Evolutionary conservation across 2,888 invertebrate species (phyloP).

Genomic region (Eupithecia tripunctaria): DNA sequence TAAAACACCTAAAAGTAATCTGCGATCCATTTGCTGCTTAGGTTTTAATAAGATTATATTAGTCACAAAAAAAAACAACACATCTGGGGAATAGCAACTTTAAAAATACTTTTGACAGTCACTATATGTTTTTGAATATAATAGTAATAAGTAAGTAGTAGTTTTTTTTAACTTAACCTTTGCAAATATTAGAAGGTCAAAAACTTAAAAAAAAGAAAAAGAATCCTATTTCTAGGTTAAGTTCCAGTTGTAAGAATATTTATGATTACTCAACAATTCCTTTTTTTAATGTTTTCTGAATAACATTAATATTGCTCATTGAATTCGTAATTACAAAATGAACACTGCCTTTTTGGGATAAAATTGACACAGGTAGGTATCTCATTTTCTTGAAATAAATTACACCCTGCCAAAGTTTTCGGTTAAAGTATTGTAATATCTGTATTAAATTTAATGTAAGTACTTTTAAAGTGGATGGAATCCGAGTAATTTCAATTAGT

Average conservation of each 20-base stretch:
- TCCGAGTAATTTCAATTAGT: not conserved
- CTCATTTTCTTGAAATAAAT: slow-evolving; percentile 53
- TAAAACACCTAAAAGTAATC: slow-evolving; percentile 13
- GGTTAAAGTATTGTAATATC: slow-evolving; percentile 49
- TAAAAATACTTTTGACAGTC: not conserved
- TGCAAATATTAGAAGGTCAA: not conserved
- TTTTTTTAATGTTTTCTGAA: slow-evolving; percentile 38
- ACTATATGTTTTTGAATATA: not conserved
- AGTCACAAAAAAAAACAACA: not conserved
- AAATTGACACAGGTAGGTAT: slow-evolving; percentile 46
- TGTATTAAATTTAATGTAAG: slow-evolving; percentile 54
- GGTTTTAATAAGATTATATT: not conserved
- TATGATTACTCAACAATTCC: slow-evolving; percentile 28
- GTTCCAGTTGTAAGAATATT: slow-evolving; percentile 14
- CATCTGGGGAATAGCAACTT: not conserved
- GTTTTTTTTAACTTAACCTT: not conserved
- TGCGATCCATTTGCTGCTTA: not conserved
- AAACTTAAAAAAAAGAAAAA: not conserved
- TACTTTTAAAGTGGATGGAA: slow-evolving; percentile 32
- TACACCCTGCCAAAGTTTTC: slow-evolving; percentile 54
- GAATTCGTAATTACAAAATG: slow-evolving; percentile 57
- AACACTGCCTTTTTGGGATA: slow-evolving; percentile 61
- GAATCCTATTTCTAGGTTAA: not conserved
- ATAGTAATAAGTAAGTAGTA: not conserved
- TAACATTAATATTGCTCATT: slow-evolving; percentile 46